phyloP scores from a whole-genome alignment of 2,888 invertebrate genomes.

The Priocnemis perturbator region DNA sequence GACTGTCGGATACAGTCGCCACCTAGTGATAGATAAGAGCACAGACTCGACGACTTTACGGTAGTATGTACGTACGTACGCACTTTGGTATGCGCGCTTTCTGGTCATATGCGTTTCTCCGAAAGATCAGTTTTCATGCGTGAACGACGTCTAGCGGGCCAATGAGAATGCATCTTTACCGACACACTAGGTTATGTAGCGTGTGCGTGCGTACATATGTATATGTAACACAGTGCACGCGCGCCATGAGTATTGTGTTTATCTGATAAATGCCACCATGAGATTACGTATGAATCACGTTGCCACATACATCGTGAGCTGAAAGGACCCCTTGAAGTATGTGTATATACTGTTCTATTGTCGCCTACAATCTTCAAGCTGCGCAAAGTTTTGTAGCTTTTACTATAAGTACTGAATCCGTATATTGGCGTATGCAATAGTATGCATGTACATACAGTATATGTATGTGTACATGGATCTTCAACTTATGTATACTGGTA shows the following conservation, averaged over 20 bases:
- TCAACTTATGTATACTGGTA: too few relatives aligned
- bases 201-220: background rate
- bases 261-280: too few relatives aligned
- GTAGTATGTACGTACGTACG: background rate
- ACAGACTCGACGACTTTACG: constrained; percentile 16
- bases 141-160: background rate
- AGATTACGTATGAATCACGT: too few relatives aligned
- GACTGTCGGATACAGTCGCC: constrained; percentile 57
- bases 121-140: constrained; percentile 10
- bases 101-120: background rate
- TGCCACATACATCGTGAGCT: background rate
- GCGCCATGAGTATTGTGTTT: too few relatives aligned
- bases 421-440: too few relatives aligned
- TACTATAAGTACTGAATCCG: too few relatives aligned
- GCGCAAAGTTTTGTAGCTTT: background rate
- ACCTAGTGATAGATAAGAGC: constrained; percentile 40
- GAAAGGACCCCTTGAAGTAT: background rate
- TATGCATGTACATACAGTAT: too few relatives aligned
- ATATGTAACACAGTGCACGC: too few relatives aligned
- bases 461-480: too few relatives aligned
- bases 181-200: too few relatives aligned
- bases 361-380: background rate
- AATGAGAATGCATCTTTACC: constrained; percentile 3
- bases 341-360: background rate
- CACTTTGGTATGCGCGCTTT: too few relatives aligned